phyloP scores from a whole-genome alignment of 2,888 invertebrate genomes.

The Cryptocheilus praepositus region DNA sequence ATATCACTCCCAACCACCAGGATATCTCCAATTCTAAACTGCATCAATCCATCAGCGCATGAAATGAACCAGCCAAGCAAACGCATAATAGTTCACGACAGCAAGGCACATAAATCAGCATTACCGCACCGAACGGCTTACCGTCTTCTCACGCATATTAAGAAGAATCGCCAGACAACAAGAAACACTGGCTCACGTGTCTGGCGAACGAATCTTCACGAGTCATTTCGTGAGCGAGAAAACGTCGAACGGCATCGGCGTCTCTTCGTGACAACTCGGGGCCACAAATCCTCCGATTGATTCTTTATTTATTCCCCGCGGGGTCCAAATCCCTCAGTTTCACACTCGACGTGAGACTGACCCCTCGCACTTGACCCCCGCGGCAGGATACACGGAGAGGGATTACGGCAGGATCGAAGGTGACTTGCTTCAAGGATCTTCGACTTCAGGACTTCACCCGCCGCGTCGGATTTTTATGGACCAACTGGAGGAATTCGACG shows the following conservation, averaged over 20 bases:
- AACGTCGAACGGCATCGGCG: not conserved
- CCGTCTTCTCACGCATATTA: not conserved
- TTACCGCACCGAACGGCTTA: conserved; percentile 1
- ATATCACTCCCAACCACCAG: no score
- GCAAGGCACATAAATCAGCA: no score
- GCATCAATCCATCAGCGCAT: no score
- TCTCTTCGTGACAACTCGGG: conserved; percentile 1
- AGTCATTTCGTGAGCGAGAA: no score
- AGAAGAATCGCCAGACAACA: no score
- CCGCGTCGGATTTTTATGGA: conserved; percentile 19
- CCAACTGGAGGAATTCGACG: conserved; percentile 14
- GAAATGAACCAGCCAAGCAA: no score
- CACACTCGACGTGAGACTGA: conserved; percentile 71
- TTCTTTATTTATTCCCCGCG: conserved; percentile 57
- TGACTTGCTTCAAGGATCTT: conserved; percentile 36
- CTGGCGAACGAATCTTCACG: no score
- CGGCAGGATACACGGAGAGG: conserved; percentile 48
- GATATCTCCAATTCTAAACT: no score
- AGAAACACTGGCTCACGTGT: no score
- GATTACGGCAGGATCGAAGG: conserved; percentile 40
- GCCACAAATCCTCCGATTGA: conserved; percentile 61
- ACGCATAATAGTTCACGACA: no score
- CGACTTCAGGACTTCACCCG: conserved; percentile 21
- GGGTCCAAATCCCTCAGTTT: conserved; percentile 65
- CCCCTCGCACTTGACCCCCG: conserved; percentile 61